Evolutionary conservation across 2,797 vertebrate species (phyloP).

Genomic region (Ambastaia sidthimunki): DNA sequence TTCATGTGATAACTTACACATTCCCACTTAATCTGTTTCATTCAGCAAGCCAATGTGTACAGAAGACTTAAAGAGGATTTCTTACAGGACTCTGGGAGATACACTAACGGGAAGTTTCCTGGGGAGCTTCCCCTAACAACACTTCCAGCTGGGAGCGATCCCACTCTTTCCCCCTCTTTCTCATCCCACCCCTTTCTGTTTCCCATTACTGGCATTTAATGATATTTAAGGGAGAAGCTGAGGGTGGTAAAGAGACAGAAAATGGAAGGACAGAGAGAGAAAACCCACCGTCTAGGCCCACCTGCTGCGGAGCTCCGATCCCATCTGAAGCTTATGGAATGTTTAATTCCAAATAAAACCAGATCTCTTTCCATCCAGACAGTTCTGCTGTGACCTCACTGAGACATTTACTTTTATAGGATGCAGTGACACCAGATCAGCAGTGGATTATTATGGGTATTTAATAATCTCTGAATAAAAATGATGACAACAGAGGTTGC

Average conservation of each 20-base stretch:
- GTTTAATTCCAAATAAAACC: conserved; percentile 35
- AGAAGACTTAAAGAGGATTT: conserved; percentile 19
- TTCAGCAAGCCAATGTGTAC: conserved; percentile 11
- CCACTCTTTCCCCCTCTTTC: conserved; percentile 59
- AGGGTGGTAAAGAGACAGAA: conserved; percentile 34
- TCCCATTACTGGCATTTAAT: conserved; percentile 69
- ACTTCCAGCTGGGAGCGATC: conserved; percentile 73
- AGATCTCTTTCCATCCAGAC: conserved; percentile 34
- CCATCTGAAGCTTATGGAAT: conserved; percentile 50
- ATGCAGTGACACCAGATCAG: conserved; percentile 3
- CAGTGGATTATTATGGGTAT: conserved; percentile 23
- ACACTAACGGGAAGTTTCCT: conserved; percentile 67
- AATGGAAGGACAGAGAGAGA: conserved; percentile 40
- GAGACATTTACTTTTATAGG: conserved; percentile 5
- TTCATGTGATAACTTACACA: not conserved
- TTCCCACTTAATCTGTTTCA: conserved; percentile 1
- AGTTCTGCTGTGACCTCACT: conserved; percentile 14
- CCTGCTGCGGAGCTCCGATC: conserved; percentile 56
- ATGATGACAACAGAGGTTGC: conserved; percentile 3
- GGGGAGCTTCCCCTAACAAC: conserved; percentile 61
- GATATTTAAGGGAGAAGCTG: conserved; percentile 16
- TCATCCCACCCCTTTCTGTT: conserved; percentile 63
- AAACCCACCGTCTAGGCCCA: conserved; percentile 57
- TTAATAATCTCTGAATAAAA: conserved; percentile 2
- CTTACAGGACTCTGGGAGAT: conserved; percentile 24